These are phyloP conservation scores for Premnoplex brunnescens DNA, from an alignment of 2,797 vertebrate genomes.

Conservation along the genomic window DNA sequence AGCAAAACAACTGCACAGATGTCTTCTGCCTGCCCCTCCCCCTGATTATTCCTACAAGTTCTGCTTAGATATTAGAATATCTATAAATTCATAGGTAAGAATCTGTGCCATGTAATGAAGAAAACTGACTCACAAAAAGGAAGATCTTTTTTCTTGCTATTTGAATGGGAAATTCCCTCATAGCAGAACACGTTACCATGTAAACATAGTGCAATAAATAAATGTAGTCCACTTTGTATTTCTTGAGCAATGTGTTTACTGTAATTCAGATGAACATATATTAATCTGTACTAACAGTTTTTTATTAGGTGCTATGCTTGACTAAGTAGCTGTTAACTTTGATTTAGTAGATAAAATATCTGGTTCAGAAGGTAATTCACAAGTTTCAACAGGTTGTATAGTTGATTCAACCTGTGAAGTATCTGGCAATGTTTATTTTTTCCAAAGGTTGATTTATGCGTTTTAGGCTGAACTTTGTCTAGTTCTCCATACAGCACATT, in stretches of 20 bases:
- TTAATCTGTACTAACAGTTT: neutral
- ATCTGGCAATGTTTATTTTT: slow-evolving; percentile 60
- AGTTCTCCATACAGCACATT: slow-evolving; percentile 8
- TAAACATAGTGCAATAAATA: neutral
- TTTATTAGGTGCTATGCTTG: neutral
- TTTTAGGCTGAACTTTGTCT: slow-evolving; percentile 51
- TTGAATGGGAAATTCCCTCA: slow-evolving; percentile 1
- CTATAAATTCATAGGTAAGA: neutral
- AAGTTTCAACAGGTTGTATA: slow-evolving; percentile 59
- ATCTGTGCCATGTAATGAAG: neutral
- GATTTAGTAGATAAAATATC: slow-evolving; percentile 39
- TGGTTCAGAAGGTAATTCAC: slow-evolving; percentile 66
- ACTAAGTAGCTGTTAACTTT: slow-evolving; percentile 18
- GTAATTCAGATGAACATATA: neutral
- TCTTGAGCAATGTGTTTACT: neutral
- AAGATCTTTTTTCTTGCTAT: neutral
- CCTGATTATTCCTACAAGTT: neutral
- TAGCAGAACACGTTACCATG: neutral
- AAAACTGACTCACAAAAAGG: neutral
- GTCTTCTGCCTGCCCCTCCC: neutral
- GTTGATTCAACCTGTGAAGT: slow-evolving; percentile 31
- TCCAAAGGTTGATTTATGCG: slow-evolving; percentile 45
- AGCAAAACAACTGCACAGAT: neutral
- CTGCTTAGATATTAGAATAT: neutral
- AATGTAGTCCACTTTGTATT: neutral